A percentile compares a stretch with the other conserved stretches of the same genome.
Conservation (phyloP, 2,797 vertebrate genomes). For the Lithobates sylvaticus region DNA sequence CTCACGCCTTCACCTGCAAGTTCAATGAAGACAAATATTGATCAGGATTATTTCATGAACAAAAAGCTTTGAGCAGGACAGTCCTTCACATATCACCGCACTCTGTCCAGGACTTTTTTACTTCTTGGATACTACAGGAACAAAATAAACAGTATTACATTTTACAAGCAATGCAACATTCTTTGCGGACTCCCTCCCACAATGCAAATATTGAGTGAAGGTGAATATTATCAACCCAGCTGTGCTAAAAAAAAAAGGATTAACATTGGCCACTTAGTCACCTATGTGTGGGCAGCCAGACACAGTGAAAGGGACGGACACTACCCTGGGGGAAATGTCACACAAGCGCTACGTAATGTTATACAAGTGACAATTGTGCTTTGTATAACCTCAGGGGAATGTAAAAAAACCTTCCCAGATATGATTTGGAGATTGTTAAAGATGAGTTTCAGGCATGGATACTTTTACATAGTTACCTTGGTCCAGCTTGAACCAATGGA, state of each 20-base stretch:
- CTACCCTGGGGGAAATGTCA: not conserved
- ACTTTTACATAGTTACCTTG: no score
- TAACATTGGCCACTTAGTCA: constrained; percentile 15
- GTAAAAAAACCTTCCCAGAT: no score
- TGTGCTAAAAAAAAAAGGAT: constrained; percentile 45
- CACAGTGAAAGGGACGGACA: not conserved
- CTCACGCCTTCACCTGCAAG: no score
- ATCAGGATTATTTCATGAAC: not conserved
- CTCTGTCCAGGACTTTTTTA: not conserved
- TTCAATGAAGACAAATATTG: no score
- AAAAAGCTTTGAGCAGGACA: not conserved
- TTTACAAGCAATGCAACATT: constrained; percentile 53
- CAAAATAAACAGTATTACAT: constrained; percentile 26
- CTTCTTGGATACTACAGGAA: not conserved
- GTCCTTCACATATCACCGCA: not conserved
- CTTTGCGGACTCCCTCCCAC: constrained; percentile 64
- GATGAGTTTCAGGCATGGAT: no score
- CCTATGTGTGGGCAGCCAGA: not conserved
- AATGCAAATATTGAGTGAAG: constrained; percentile 70
- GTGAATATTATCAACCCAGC: constrained; percentile 61
- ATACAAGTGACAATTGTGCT: not conserved
- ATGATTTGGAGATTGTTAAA: no score
- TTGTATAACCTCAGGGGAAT: no score
- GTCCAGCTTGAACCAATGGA: no score
- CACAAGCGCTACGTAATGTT: not conserved